These are phyloP conservation scores for Papilio elwesi DNA, from an alignment of 2,888 invertebrate genomes.

Conservation along the genomic window DNA sequence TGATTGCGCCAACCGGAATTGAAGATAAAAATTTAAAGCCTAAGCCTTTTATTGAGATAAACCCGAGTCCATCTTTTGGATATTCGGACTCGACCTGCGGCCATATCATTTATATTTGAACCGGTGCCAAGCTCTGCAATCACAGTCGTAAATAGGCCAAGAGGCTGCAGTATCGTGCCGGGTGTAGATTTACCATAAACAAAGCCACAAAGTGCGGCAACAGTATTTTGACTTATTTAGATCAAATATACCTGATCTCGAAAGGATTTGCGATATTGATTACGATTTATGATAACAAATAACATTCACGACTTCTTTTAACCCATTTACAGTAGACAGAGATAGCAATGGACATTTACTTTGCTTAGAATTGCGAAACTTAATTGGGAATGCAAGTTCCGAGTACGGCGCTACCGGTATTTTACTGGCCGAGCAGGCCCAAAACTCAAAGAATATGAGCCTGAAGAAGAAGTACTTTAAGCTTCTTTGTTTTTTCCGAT, in stretches of 20 bases:
- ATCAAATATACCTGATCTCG: neutral
- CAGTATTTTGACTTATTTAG: conserved; percentile 13
- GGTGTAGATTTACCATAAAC: conserved; percentile 33
- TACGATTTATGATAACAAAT: too few relatives aligned
- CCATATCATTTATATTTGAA: conserved; percentile 64
- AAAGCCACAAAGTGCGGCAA: conserved; percentile 29
- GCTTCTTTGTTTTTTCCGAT: too few relatives aligned
- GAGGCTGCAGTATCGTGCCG: conserved; percentile 69
- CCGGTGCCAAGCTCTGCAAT: conserved; percentile 72
- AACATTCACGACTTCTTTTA: too few relatives aligned
- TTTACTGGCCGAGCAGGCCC: too few relatives aligned
- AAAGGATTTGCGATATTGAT: too few relatives aligned
- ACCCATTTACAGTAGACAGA: too few relatives aligned
- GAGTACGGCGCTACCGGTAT: too few relatives aligned
- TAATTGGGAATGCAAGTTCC: too few relatives aligned
- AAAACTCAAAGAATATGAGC: too few relatives aligned
- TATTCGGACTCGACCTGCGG: conserved; percentile 49
- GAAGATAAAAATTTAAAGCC: conserved; percentile 20
- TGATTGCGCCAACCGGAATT: conserved; percentile 8
- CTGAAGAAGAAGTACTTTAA: too few relatives aligned
- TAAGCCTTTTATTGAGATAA: conserved; percentile 26
- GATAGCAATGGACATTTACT: too few relatives aligned
- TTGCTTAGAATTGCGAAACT: too few relatives aligned
- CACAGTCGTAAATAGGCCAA: conserved; percentile 77
- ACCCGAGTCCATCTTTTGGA: conserved; percentile 36